These are phyloP conservation scores for Archivesica marissinica DNA, from an alignment of 1,140 invertebrate genomes.

Conservation along the genomic window DNA sequence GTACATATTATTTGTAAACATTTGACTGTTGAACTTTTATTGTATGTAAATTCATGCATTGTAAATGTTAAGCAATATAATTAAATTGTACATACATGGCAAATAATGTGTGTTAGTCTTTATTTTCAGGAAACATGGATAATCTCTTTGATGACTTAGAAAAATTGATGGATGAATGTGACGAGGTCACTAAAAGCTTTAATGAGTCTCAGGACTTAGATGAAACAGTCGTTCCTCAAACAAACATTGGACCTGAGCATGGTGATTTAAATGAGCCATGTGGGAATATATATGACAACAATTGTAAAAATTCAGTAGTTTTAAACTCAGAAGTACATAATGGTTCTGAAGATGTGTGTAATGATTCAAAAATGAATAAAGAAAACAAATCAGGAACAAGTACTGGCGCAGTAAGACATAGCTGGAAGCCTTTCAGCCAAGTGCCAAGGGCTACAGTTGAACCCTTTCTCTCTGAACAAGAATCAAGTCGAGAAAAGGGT, in stretches of 20 bases:
- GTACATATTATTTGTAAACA: too few relatives aligned
- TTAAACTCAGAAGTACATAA: neutral
- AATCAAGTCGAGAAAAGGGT: neutral
- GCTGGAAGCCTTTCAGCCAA: neutral
- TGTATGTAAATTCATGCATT: too few relatives aligned
- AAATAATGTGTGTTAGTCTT: too few relatives aligned
- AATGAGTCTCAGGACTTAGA: neutral
- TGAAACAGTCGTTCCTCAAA: neutral
- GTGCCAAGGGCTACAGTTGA: neutral
- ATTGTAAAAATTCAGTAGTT: neutral
- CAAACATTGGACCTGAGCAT: neutral
- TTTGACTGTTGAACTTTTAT: too few relatives aligned
- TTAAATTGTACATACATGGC: too few relatives aligned
- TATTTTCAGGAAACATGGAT: conserved; percentile 8
- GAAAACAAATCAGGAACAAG: neutral
- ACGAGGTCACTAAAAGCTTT: conserved; percentile 1
- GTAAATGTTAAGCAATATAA: too few relatives aligned
- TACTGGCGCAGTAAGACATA: neutral
- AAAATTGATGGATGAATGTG: conserved; percentile 6
- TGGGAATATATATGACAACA: neutral
- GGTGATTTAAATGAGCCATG: too few relatives aligned
- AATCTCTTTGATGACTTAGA: neutral
- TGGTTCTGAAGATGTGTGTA: neutral
- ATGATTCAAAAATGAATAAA: too few relatives aligned
- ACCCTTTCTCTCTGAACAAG: neutral